Evolutionary conservation across 1,140 invertebrate genomes (phyloP), one percentile per base, ranked within the genome.

Genomic region (Diabrotica undecimpunctata): DNA sequence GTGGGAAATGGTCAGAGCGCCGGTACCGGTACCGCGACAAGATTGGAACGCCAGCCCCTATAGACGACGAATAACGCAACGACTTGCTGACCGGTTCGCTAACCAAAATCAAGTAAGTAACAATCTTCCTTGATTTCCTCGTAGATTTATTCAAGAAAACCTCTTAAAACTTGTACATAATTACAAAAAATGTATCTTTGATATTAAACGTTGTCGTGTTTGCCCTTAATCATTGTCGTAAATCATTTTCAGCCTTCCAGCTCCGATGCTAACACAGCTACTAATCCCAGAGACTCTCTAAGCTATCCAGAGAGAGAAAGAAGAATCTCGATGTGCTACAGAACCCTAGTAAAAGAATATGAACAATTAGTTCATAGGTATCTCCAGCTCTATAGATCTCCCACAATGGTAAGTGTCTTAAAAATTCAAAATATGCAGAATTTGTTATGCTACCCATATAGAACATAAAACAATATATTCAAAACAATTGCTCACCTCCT

Each of bases 1-100:
- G 67, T 82, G 82, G 65, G 83, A 84, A 62, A 81, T 83, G 77
- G 82, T 84, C 54, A 76, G 83, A 55, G 74, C 80, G 54, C 78
- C 81, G 0, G 72, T 79, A 9, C 75, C 73, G n/a, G 68, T 72
- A 36, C 66, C 73, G 7, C 64, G 73, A 66, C 73, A 72, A 56
- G 74, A 74, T 61, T 65, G 69, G 35, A 67, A 69, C 54, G 68
- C 69, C 25, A 75, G 68, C 66, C 69, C 70, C 14, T 75, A 76
- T 51, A 64, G 75, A 58, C 65, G 72, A 62, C 65, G 73, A 56
- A 75, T 76, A 37, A 75, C 74, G 9, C 73, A 73, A 37, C 66
- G 74, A 61, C 38, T 72, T 13, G 68, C 70, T 10, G 10, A 52
- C 6, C 51, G 53, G 39, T 65, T 54, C 39, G n/a, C 36, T 6